A percentile compares a stretch with the other conserved stretches of the same genome.
These are phyloP conservation scores for Okamejei kenojei DNA, from an alignment of 2,797 vertebrate species.

Conservation along the genomic window DNA sequence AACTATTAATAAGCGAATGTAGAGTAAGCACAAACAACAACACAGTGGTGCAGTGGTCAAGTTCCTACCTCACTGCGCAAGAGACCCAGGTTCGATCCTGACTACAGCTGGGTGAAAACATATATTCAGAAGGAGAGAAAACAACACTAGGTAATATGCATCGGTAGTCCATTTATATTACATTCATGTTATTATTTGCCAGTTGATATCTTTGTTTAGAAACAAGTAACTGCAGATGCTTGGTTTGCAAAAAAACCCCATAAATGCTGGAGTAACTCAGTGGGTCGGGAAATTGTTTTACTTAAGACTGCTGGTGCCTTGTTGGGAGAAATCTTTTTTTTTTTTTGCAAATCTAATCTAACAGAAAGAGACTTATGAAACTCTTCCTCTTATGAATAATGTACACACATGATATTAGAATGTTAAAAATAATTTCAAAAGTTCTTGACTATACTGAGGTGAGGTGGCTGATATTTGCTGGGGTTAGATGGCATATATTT, in stretches of 20 bases:
- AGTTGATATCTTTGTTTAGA: too few relatives aligned
- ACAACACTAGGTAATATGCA: neutral
- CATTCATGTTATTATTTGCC: too few relatives aligned
- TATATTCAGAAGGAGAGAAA: neutral
- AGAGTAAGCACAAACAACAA: neutral
- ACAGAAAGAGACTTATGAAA: neutral
- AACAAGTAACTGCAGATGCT: too few relatives aligned
- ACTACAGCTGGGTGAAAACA: neutral
- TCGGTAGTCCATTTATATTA: too few relatives aligned
- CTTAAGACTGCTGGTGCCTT: too few relatives aligned
- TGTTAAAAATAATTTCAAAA: neutral
- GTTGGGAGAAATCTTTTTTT: neutral
- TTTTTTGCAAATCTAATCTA: neutral
- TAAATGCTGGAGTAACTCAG: too few relatives aligned
- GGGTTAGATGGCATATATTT: neutral
- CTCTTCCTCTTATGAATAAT: neutral
- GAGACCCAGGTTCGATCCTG: too few relatives aligned
- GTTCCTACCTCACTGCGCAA: too few relatives aligned
- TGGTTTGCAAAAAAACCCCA: too few relatives aligned
- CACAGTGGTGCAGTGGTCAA: neutral
- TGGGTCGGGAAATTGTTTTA: too few relatives aligned
- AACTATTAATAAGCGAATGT: slow-evolving; percentile 5
- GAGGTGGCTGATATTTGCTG: too few relatives aligned
- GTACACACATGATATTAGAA: neutral
- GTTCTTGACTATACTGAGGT: too few relatives aligned